phyloP scores from a whole-genome alignment of 2,113 vertebrate species.

The Mirza zaza region DNA sequence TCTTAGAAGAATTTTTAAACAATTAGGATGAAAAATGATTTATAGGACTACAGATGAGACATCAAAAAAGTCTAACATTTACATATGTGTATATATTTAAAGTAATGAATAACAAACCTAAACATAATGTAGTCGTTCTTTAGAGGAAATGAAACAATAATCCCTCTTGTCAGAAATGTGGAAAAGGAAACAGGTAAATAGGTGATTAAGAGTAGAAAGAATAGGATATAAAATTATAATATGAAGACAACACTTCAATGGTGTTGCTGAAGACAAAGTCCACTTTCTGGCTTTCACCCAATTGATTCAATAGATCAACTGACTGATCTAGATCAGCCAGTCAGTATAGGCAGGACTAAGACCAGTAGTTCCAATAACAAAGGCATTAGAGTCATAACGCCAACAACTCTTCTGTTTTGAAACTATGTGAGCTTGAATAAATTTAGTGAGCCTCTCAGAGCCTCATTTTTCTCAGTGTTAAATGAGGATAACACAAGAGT shows the following conservation, averaged over 20 bases:
- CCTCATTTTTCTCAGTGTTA: neutral
- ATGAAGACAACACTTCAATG: neutral
- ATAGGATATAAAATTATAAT: conserved; percentile 1
- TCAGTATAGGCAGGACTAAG: neutral
- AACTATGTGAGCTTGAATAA: neutral
- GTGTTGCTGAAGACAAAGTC: neutral
- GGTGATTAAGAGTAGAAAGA: conserved; percentile 13
- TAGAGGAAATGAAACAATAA: conserved; percentile 44
- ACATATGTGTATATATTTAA: neutral
- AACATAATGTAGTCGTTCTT: neutral
- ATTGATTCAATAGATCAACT: neutral
- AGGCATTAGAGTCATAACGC: neutral
- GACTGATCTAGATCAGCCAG: neutral
- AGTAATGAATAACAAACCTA: conserved; percentile 13
- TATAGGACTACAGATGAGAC: neutral
- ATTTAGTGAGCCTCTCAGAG: neutral
- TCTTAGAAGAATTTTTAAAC: neutral
- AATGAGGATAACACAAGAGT: neutral
- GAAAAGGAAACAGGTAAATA: neutral
- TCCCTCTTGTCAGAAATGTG: neutral
- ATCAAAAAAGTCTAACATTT: conserved; percentile 8
- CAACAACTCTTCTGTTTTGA: conserved; percentile 1
- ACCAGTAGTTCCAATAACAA: neutral
- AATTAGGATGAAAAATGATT: conserved; percentile 18
- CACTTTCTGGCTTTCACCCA: neutral